These are phyloP conservation scores for Oreotrochilus melanogaster DNA, from an alignment of 2,113 vertebrate genomes.

Conservation along the genomic window DNA sequence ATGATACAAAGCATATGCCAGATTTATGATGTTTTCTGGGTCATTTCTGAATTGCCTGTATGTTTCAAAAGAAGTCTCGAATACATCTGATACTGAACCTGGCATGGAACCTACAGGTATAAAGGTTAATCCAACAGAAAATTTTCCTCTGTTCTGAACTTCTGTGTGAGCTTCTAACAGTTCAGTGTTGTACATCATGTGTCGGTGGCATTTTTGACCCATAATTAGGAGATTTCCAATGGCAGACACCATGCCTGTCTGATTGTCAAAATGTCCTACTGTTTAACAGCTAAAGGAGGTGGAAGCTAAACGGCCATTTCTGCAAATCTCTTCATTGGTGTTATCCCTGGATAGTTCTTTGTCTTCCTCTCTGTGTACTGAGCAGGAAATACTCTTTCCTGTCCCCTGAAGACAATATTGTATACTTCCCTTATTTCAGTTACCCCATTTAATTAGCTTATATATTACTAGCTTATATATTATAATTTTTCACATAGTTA, in stretches of 20 bases:
- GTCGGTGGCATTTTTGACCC: background rate
- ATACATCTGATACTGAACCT: background rate
- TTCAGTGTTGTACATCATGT: background rate
- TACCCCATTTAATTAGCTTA: background rate
- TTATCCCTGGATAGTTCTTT: background rate
- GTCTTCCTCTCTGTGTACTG: background rate
- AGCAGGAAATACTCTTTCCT: background rate
- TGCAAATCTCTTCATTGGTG: background rate
- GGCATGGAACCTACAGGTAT: background rate
- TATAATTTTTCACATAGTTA: background rate
- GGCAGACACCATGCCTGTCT: background rate
- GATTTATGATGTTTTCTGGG: rapidly evolving
- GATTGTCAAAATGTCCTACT: conserved; percentile 17
- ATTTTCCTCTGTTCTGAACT: background rate
- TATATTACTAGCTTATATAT: too few species aligned
- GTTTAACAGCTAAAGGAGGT: background rate
- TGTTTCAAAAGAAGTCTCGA: background rate
- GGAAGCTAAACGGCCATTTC: background rate
- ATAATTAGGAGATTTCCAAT: background rate
- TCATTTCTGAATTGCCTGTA: background rate
- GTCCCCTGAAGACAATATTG: background rate
- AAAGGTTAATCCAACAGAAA: conserved; percentile 16
- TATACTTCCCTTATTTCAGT: background rate
- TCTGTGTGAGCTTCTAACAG: background rate
- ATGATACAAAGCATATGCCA: background rate